A percentile compares a stretch with the other conserved stretches of the same genome.
Evolutionary conservation across 92 coral and sea anemone species (phyloP).

Genomic region (Siderastrea siderea): DNA sequence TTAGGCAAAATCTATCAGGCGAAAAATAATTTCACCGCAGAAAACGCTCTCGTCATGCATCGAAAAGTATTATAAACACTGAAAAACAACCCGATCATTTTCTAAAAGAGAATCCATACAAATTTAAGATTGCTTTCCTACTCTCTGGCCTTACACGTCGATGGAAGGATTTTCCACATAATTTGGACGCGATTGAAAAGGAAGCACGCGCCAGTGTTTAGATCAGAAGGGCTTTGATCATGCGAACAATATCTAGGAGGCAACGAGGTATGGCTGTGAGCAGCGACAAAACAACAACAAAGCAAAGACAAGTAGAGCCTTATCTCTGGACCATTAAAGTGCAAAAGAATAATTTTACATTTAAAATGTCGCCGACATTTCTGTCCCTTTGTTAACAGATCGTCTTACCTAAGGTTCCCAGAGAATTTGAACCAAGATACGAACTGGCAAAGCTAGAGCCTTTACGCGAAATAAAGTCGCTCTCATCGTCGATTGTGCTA

Average conservation of each 20-base stretch:
- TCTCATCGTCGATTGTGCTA: conserved; percentile 91
- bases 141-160: conserved; percentile 22
- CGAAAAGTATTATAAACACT: conserved; percentile 22
- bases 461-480: conserved; percentile 92
- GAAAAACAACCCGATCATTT: conserved; percentile 56
- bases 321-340: conserved; percentile 47
- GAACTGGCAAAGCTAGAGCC: conserved; percentile 83
- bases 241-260: conserved; percentile 41
- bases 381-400: conserved; percentile 26
- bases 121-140: conserved; percentile 31
- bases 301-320: conserved; percentile 23
- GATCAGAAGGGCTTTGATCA: conserved; percentile 45
- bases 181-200: background rate
- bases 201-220: conserved; percentile 44
- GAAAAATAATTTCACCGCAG: conserved; percentile 32
- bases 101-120: conserved; percentile 38
- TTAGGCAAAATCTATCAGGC: conserved; percentile 38
- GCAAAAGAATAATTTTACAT: conserved; percentile 39
- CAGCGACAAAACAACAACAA: conserved; percentile 55
- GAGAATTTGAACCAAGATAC: conserved; percentile 86
- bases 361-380: conserved; percentile 37
- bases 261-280: conserved; percentile 37
- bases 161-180: conserved; percentile 5
- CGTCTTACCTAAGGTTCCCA: conserved; percentile 91
- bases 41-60: conserved; percentile 51